Conservation (phyloP, 2,888 invertebrate species). For the Chloromyia formosa region DNA sequence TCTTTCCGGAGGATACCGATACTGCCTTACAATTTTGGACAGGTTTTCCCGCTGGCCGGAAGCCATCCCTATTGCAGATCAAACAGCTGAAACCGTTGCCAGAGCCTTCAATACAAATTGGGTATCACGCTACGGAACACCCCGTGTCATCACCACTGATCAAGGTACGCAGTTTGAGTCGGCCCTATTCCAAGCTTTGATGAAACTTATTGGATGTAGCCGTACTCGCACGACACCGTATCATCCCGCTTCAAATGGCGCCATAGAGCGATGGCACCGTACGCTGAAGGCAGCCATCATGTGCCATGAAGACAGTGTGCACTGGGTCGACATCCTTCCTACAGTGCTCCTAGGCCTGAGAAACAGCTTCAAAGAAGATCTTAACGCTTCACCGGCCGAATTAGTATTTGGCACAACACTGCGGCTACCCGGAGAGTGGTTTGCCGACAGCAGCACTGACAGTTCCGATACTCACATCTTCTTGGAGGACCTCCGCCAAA, state of each 20-base stretch:
- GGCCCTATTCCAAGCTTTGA: too few relatives aligned
- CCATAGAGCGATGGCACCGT: too few relatives aligned
- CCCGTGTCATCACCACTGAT: background rate
- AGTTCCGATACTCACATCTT: too few relatives aligned
- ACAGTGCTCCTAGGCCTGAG: background rate
- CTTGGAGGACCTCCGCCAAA: too few relatives aligned
- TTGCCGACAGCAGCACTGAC: too few relatives aligned
- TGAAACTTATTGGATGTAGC: too few relatives aligned
- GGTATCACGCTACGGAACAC: background rate
- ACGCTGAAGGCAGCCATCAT: background rate
- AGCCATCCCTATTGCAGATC: background rate
- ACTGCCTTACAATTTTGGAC: background rate
- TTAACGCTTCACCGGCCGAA: background rate
- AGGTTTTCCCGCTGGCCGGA: background rate
- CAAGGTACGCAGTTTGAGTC: conserved; percentile 17
- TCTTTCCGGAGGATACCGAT: background rate
- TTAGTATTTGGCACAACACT: background rate
- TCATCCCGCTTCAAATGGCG: too few relatives aligned
- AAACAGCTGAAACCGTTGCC: background rate
- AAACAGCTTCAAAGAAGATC: background rate
- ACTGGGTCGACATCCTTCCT: too few relatives aligned
- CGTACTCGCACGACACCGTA: too few relatives aligned
- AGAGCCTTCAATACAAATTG: background rate
- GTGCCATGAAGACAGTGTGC: background rate
- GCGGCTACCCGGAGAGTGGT: too few relatives aligned